These are phyloP conservation scores for Euplagia quadripunctaria DNA, from an alignment of 2,888 invertebrate genomes.

Conservation along the genomic window DNA sequence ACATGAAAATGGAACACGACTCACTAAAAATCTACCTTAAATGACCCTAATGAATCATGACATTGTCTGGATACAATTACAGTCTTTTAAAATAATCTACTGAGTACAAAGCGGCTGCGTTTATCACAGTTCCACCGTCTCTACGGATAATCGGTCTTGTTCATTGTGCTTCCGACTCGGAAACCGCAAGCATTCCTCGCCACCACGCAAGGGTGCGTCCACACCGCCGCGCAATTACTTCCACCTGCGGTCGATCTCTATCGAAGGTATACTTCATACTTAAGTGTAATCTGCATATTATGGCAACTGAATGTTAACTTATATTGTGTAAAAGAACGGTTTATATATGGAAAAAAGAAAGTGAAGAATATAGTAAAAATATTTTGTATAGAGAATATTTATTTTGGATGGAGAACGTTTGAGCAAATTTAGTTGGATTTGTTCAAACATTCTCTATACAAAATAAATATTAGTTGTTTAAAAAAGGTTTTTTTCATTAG, in stretches of 20 bases:
- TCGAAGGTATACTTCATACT: constrained; percentile 36
- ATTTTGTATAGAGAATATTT: too few relatives aligned
- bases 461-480: background rate
- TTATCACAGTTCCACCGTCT: constrained; percentile 29
- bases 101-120: constrained; percentile 40
- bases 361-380: too few relatives aligned
- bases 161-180: constrained; percentile 68
- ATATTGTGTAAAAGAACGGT: constrained; percentile 13
- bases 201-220: constrained; percentile 42
- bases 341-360: constrained; percentile 6
- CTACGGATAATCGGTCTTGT: constrained; percentile 49
- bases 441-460: background rate
- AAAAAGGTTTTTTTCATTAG: background rate
- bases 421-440: background rate
- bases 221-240: constrained; percentile 47
- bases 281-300: constrained; percentile 39
- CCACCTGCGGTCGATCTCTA: constrained; percentile 52
- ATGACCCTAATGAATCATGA: constrained; percentile 12
- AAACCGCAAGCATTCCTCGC: constrained; percentile 70
- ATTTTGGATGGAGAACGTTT: background rate
- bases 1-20: constrained; percentile 5
- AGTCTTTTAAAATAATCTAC: constrained; percentile 21
- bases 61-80: constrained; percentile 21
- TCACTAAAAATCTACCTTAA: constrained; percentile 5
- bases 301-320: constrained; percentile 13